These are phyloP conservation scores for Escarpia spicata DNA, from an alignment of 2,888 invertebrate genomes.

Conservation along the genomic window DNA sequence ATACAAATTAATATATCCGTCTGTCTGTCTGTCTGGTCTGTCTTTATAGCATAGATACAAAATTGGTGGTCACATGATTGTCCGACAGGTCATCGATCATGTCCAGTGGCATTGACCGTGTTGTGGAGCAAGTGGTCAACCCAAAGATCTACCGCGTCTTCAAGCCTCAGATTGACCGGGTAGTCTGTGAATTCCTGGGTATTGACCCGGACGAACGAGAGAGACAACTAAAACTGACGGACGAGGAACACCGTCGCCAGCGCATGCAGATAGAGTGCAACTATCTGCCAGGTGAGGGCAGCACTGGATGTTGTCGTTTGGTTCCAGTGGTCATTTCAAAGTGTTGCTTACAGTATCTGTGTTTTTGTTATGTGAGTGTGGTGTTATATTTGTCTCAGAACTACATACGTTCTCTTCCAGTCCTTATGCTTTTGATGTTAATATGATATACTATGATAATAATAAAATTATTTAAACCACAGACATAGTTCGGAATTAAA, in stretches of 20 bases:
- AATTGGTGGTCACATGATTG: background rate
- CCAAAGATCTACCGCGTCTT: slow-evolving; percentile 89
- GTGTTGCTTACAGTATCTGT: background rate
- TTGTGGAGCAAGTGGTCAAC: slow-evolving; percentile 95
- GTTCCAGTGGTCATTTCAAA: background rate
- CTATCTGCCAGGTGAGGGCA: background rate
- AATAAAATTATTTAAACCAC: too few relatives aligned
- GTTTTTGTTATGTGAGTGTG: background rate
- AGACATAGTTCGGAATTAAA: too few relatives aligned
- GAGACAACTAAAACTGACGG: slow-evolving; percentile 6
- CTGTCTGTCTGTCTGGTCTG: too few relatives aligned
- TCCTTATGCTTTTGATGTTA: background rate
- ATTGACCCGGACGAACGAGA: slow-evolving; percentile 69
- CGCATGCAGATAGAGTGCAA: slow-evolving; percentile 7
- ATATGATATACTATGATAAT: background rate
- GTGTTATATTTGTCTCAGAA: background rate
- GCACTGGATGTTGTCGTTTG: background rate
- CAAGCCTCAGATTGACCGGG: slow-evolving; percentile 79
- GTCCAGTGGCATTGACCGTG: slow-evolving; percentile 90
- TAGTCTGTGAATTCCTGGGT: slow-evolving; percentile 87
- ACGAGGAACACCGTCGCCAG: background rate
- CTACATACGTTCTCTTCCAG: background rate
- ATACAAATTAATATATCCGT: too few relatives aligned
- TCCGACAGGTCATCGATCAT: slow-evolving; percentile 82
- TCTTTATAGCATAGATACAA: too few relatives aligned